Evolutionary conservation across 2,113 vertebrate genomes (phyloP), one percentile per base, ranked within the genome.

Genomic region (Climacteris rufus): DNA sequence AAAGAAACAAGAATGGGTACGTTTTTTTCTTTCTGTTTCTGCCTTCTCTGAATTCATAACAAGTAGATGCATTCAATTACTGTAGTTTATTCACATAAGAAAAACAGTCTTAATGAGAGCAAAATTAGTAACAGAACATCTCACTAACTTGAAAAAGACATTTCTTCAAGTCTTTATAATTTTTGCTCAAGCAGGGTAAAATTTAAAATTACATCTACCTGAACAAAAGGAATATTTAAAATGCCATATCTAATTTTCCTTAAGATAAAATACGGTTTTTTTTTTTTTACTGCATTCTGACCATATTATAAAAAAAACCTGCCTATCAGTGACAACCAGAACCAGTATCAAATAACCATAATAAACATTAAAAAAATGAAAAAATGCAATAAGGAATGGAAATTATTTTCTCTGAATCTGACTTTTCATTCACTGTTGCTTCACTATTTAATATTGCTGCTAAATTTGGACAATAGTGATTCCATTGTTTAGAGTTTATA

Each of bases 121-220:
- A 68, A 65, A 91, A 94, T 61, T 54, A 89, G 70, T 18, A 86
- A 57, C 24, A 81, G 28, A 92, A 66, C 45, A 77, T 6, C 40
- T 57, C 2, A 1, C 49, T 33, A 40, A 59, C 75, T 65, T 30
- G 14, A 94, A 87, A 91, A 89, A 83, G 18, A 49, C 49, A 23
- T 56, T 63, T 60, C 64, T 76, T n/a, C 24, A 75, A 54, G 42
- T 50, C 30, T 35, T 33, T 45, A 52, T 65, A 25, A 76, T 47
- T 86, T 95, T 68, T 93, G 3, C 23, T 74, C 5, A 10, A 7
- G 3, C 6, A 40, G 15, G 21, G 6, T 27, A 72, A 80, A 60
- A 35, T 72, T 64, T 31, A 60, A 72, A 89, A 60, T 15, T 3
- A 0, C 11, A 83, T 6, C 21, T 82, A 59, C 15, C 13, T 23